Conservation (phyloP, 1,140 invertebrate species). For the Anastrepha obliqua region DNA sequence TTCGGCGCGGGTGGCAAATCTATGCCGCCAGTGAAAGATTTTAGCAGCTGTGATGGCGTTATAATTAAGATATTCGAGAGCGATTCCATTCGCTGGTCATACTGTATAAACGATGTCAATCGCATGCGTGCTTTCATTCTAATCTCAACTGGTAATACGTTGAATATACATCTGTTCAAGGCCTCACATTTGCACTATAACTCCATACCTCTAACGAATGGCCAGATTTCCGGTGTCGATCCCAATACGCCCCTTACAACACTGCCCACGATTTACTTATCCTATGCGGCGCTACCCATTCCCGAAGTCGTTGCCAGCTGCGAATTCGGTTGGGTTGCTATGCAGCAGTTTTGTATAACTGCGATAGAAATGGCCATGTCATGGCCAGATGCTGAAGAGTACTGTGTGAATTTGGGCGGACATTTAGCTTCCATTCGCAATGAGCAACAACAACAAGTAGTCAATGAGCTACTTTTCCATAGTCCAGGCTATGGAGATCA, state of each 20-base stretch:
- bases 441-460: constrained; percentile 77
- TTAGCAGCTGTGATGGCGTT: constrained; percentile 53
- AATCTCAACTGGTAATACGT: constrained; percentile 57
- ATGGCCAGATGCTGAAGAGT: constrained; percentile 81
- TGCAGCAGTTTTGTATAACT: constrained; percentile 79
- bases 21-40: neutral
- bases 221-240: neutral
- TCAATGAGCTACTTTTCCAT: constrained; percentile 78
- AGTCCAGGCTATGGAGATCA: constrained; percentile 80
- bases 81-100: constrained; percentile 57
- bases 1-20: constrained; percentile 43
- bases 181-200: neutral
- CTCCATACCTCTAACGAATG: neutral
- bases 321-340: constrained; percentile 80
- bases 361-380: constrained; percentile 76
- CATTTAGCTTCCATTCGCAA: constrained; percentile 80
- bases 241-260: neutral
- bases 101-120: constrained; percentile 57
- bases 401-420: constrained; percentile 79
- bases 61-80: constrained; percentile 59
- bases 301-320: constrained; percentile 78
- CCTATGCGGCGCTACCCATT: constrained; percentile 76
- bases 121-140: constrained; percentile 56
- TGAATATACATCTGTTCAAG: constrained; percentile 57
- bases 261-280: constrained; percentile 62